phyloP scores from a whole-genome alignment of 2,113 vertebrate genomes.

The Oophaga pumilio region DNA sequence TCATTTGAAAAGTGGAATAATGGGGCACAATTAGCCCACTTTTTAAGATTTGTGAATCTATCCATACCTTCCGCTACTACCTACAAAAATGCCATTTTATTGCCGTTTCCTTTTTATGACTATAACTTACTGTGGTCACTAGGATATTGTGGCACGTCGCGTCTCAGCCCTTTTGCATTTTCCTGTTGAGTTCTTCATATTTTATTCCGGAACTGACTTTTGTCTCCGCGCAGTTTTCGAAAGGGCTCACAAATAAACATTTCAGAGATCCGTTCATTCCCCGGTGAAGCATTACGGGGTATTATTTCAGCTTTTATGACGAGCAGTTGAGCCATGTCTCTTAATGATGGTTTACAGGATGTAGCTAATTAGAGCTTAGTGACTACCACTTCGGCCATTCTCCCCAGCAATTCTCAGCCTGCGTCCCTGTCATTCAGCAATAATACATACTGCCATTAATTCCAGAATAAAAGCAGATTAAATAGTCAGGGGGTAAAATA shows the following conservation, averaged over 20 bases:
- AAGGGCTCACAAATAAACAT: neutral
- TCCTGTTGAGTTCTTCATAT: neutral
- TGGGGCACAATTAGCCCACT: neutral
- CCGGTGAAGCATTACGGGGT: neutral
- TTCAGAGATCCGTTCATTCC: neutral
- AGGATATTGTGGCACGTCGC: too few relatives aligned
- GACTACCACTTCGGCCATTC: conserved; percentile 36
- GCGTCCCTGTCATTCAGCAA: conserved; percentile 34
- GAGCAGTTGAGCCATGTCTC: conserved; percentile 17
- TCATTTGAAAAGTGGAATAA: neutral
- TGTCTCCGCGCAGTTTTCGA: neutral
- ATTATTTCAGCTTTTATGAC: conserved; percentile 33
- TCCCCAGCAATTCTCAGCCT: neutral
- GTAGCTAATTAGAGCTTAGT: conserved; percentile 36
- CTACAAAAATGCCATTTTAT: neutral
- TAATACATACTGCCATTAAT: conserved; percentile 30
- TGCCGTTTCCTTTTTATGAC: neutral
- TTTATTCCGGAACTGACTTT: conserved; percentile 8
- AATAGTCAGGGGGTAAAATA: conserved; percentile 23
- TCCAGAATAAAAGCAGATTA: conserved; percentile 42
- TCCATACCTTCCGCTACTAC: neutral
- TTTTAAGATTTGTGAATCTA: neutral
- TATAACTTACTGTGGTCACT: neutral
- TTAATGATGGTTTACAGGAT: conserved; percentile 41
- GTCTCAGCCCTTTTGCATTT: neutral